Base-by-base conservation (phyloP, 2,797 vertebrate species). In the Numenius phaeopus region DNA sequence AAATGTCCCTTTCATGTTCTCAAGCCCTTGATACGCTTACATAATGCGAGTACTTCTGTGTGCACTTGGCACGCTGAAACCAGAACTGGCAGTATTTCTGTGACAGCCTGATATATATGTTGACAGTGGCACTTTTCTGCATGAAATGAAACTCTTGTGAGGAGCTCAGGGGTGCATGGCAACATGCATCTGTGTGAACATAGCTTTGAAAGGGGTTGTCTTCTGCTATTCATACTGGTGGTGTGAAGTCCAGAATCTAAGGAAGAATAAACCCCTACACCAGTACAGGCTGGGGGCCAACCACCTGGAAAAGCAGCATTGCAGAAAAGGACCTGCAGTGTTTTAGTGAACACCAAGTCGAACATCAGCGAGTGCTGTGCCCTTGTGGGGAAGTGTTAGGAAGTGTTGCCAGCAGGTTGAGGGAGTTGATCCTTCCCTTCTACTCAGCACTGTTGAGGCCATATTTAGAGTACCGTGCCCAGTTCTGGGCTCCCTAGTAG, bases 61-160 rank as follows among this genome's bases (percentile, higher is more conserved):
- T 40, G 49, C 17, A 11, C 59, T 89, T 95, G 93, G 84, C 92
- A 87, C 26, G 13, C 29, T 75, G 91, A 92, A 93, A 80, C 79
- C 46, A 92, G 83, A 94, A 92, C 82, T 90, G 94, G 50, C 92
- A 82, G 52, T 75, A 10, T 87, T 52, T 91, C 75, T 75, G 40
- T 86, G 64, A 16, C 83, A 85, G 91, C 85, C 89, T 92, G 89
- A 82, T 94, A 87, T 58, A 52, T 87, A 85, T 92, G 49, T 94
- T 89, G 89, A 67, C 67, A 87, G 78, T 58, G 21, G 23, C 26
- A 50, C 66, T 76, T 83, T 54, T 77, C 79, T 46, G 13, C 32
- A 32, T 70, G 34, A 87, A 89, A 52, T 18, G n/a, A 80, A 90
- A 81, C 52, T 39, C 20, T 18, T 20, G 17, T 66, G 69, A 93